These are phyloP conservation scores for Platycheirus rosarum DNA, from an alignment of 2,888 invertebrate species.

Conservation along the genomic window DNA sequence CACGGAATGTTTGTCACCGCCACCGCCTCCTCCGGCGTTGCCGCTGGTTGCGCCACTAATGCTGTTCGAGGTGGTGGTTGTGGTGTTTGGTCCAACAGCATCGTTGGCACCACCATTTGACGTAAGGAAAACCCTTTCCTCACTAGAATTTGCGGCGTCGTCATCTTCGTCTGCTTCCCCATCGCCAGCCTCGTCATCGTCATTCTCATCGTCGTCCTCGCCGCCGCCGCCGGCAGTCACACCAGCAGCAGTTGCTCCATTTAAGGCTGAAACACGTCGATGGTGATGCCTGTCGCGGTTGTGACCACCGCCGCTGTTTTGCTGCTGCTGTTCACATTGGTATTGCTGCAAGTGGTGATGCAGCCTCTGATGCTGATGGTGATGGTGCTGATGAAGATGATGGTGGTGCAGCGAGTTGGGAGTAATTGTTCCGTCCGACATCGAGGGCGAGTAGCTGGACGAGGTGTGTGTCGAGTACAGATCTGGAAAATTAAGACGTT, in stretches of 20 bases:
- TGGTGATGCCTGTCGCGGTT: conserved; percentile 75
- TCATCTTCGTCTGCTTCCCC: conserved; percentile 69
- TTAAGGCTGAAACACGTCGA: conserved; percentile 72
- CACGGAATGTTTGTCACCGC: conserved; percentile 78
- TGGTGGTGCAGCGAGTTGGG: conserved; percentile 80
- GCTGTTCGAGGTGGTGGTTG: conserved; percentile 64
- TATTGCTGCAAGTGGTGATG: conserved; percentile 63
- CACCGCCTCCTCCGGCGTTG: conserved; percentile 64
- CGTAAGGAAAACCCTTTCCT: conserved; percentile 69
- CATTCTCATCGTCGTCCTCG: conserved; percentile 66
- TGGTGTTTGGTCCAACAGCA: conserved; percentile 64
- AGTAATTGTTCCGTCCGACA: conserved; percentile 82
- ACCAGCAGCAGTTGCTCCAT: conserved; percentile 69
- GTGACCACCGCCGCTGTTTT: conserved; percentile 43
- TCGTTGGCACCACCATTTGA: conserved; percentile 63
- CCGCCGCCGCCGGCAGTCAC: conserved; percentile 62
- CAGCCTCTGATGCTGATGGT: conserved; percentile 70
- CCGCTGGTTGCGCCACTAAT: conserved; percentile 78
- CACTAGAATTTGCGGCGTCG: conserved; percentile 70
- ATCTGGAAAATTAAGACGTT: conserved; percentile 77
- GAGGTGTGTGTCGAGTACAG: conserved; percentile 83
- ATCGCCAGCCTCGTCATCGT: conserved; percentile 13
- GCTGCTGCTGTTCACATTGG: conserved; percentile 71
- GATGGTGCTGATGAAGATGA: conserved; percentile 74
- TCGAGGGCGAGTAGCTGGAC: conserved; percentile 82